Evolutionary conservation across 2,797 vertebrate species (phyloP).

Genomic region (Acanthurus tractus): DNA sequence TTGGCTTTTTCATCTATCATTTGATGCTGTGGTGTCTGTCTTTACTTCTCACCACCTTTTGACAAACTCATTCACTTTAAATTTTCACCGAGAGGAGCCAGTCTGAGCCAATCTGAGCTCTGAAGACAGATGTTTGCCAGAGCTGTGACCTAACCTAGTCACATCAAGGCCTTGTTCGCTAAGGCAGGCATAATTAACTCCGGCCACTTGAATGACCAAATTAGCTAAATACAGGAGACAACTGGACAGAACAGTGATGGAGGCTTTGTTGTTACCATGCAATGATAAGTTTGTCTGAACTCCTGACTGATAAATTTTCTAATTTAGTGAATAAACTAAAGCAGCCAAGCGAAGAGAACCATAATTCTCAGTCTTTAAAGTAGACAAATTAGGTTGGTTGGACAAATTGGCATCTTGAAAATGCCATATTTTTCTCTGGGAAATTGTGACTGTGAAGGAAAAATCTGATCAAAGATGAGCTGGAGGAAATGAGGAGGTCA

Average conservation of each 20-base stretch:
- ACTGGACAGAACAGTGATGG: not conserved
- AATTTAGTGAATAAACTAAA: not conserved
- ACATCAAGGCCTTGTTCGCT: not conserved
- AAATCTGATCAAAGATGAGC: too few relatives aligned
- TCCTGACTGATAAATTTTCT: not conserved
- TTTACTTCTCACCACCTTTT: not conserved
- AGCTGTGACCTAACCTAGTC: not conserved
- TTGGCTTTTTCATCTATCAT: conserved; percentile 33
- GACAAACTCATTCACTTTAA: conserved; percentile 10
- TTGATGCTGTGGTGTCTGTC: conserved; percentile 16
- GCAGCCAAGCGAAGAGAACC: not conserved
- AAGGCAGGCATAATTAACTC: conserved; percentile 8
- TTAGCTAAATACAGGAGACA: conserved; percentile 9
- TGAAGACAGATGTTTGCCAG: conserved; percentile 33
- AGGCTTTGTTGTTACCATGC: not conserved
- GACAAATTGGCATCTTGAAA: not conserved
- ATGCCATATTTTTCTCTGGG: not conserved
- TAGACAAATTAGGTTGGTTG: too few relatives aligned
- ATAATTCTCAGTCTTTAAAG: not conserved
- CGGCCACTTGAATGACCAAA: conserved; percentile 39
- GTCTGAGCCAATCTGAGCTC: conserved; percentile 22
- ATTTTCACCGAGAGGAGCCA: conserved; percentile 23
- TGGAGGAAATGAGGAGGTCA: too few relatives aligned
- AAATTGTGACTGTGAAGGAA: not conserved
- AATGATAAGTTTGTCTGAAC: not conserved